phyloP scores from a whole-genome alignment of 2,888 invertebrate species.

The Netelia virgata region DNA sequence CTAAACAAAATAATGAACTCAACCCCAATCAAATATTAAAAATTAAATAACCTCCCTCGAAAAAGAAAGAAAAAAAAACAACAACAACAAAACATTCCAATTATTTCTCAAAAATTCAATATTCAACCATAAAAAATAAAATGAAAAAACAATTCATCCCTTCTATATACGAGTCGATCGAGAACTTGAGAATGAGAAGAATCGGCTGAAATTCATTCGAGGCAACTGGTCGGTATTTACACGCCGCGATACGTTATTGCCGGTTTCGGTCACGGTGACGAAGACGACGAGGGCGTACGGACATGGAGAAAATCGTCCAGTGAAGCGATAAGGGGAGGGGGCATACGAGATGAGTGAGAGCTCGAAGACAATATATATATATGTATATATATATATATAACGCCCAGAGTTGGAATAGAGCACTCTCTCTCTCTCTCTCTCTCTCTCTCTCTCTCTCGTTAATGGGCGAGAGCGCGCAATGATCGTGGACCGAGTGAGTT shows the following conservation, averaged over 20 bases:
- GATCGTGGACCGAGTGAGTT: conserved; percentile 76
- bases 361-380: too few relatives aligned
- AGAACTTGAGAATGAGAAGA: too few relatives aligned
- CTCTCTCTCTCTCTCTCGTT: conserved; percentile 35
- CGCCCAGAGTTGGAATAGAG: conserved; percentile 5
- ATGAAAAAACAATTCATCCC: too few relatives aligned
- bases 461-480: conserved; percentile 70
- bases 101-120: too few relatives aligned
- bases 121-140: too few relatives aligned
- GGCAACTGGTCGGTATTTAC: neutral
- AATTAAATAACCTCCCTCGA: too few relatives aligned
- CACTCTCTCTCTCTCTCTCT: neutral
- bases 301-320: neutral
- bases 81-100: too few relatives aligned
- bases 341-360: conserved; percentile 10
- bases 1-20: too few relatives aligned
- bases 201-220: too few relatives aligned
- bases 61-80: too few relatives aligned
- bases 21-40: too few relatives aligned
- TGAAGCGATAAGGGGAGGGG: neutral
- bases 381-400: conserved; percentile 8
- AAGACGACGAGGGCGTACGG: neutral
- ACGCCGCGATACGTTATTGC: neutral
- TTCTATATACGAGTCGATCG: too few relatives aligned
- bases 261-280: conserved; percentile 4